Percentiles rank a stretch among this genome's conserved stretches.
phyloP scores from a whole-genome alignment of 2,888 invertebrate species.

The Gasteruption jaculator region DNA sequence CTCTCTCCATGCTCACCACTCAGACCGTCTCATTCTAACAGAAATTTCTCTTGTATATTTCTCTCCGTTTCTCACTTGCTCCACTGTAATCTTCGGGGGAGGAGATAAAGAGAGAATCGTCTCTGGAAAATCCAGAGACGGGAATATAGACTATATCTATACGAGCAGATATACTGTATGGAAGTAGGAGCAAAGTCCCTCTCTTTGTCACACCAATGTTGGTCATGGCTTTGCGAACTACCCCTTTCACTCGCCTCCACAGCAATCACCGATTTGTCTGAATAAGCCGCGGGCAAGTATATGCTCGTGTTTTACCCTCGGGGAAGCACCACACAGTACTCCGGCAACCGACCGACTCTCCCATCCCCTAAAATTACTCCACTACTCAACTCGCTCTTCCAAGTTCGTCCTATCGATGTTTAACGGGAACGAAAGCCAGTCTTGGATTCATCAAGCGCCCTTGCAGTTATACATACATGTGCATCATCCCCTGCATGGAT shows the following conservation, averaged over 20 bases:
- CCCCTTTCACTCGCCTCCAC: conserved; percentile 45
- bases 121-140: too few species aligned
- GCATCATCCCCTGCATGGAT: too few species aligned
- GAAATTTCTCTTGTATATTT: too few species aligned
- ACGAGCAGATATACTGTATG: conserved; percentile 19
- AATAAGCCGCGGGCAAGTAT: conserved; percentile 49
- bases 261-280: conserved; percentile 51
- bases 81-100: conserved; percentile 14
- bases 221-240: conserved; percentile 25
- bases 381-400: conserved; percentile 18
- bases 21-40: too few species aligned
- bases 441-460: too few species aligned
- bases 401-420: conserved; percentile 41
- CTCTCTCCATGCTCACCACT: conserved; percentile 29
- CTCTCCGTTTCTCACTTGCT: conserved; percentile 18
- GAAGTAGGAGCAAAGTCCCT: conserved; percentile 16
- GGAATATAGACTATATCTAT: too few species aligned
- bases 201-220: conserved; percentile 25
- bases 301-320: conserved; percentile 43
- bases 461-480: too few species aligned
- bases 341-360: conserved; percentile 17
- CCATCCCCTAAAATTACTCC: conserved; percentile 27
- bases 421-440: conserved; percentile 37
- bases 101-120: conserved; percentile 16
- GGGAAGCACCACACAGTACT: conserved; percentile 37